Evolutionary conservation across 92 coral and sea anemone species (phyloP).

Genomic region (Parazoanthus swiftii): DNA sequence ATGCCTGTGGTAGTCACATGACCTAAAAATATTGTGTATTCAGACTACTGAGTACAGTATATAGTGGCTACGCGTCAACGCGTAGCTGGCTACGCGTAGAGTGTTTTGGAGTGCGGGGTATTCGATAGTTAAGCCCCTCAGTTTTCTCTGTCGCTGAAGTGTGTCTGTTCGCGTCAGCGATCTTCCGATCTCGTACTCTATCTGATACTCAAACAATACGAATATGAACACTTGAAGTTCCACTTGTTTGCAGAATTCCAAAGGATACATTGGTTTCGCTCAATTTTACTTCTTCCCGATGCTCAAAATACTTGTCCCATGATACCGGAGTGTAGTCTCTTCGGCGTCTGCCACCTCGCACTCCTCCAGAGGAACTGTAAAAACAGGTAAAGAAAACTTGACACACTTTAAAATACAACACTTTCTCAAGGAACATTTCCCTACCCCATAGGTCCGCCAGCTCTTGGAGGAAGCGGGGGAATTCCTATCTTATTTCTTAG

Average conservation of each 20-base stretch:
- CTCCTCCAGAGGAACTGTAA: conserved; percentile 30
- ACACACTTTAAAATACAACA: background rate
- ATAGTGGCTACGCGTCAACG: too few relatives aligned
- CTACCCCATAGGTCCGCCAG: conserved; percentile 58
- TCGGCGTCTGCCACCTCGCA: conserved; percentile 53
- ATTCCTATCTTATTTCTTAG: conserved; percentile 69
- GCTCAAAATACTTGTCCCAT: conserved; percentile 87
- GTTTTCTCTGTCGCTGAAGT: too few relatives aligned
- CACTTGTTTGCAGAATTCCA: background rate
- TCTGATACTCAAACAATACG: too few relatives aligned
- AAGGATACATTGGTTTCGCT: conserved; percentile 83
- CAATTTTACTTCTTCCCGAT: conserved; percentile 67
- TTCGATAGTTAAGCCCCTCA: too few relatives aligned
- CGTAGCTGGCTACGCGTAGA: too few relatives aligned
- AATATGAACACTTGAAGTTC: background rate
- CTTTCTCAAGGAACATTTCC: background rate
- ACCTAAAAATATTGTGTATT: too few relatives aligned
- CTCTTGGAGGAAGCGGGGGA: conserved; percentile 72
- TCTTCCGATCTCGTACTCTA: too few relatives aligned
- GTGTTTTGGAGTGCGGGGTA: too few relatives aligned
- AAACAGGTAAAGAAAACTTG: background rate
- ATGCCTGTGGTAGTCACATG: too few relatives aligned
- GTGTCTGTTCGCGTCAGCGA: too few relatives aligned
- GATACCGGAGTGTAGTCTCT: conserved; percentile 85
- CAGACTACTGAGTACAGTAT: too few relatives aligned